These are phyloP conservation scores for Notolepis coatsorum DNA, from an alignment of 2,797 vertebrate genomes.

Conservation along the genomic window DNA sequence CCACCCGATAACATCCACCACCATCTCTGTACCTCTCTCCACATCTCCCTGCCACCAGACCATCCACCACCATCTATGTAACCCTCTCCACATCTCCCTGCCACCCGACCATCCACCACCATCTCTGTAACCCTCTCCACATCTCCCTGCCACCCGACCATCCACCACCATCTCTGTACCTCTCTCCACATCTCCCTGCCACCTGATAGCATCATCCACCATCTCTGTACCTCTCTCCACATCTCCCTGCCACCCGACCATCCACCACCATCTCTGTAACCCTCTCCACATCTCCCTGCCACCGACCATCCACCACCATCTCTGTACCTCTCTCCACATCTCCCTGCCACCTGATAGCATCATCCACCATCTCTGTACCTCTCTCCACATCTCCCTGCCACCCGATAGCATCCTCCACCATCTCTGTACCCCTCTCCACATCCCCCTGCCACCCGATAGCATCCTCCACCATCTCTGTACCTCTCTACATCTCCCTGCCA, in stretches of 20 bases:
- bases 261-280: slow-evolving; percentile 55
- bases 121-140: slow-evolving; percentile 60
- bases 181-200: slow-evolving; percentile 68
- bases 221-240: slow-evolving; percentile 60
- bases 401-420: slow-evolving; percentile 45
- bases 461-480: slow-evolving; percentile 54
- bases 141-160: slow-evolving; percentile 62
- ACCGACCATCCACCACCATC: slow-evolving; percentile 44
- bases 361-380: slow-evolving; percentile 56
- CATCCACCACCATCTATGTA: slow-evolving; percentile 54
- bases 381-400: slow-evolving; percentile 67
- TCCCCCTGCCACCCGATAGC: slow-evolving; percentile 62
- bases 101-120: slow-evolving; percentile 38
- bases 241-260: slow-evolving; percentile 62
- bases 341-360: slow-evolving; percentile 52
- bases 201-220: slow-evolving; percentile 39
- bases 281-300: slow-evolving; percentile 68
- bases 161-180: slow-evolving; percentile 55
- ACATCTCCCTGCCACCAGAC: slow-evolving; percentile 67
- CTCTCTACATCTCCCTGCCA: slow-evolving; percentile 67
- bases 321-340: slow-evolving; percentile 66
- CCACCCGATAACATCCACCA: slow-evolving; percentile 40
- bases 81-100: slow-evolving; percentile 69
- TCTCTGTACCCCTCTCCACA: slow-evolving; percentile 60
- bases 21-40: slow-evolving; percentile 54